phyloP scores from a whole-genome alignment of 2,888 invertebrate genomes.

The Eulithis prunata region DNA sequence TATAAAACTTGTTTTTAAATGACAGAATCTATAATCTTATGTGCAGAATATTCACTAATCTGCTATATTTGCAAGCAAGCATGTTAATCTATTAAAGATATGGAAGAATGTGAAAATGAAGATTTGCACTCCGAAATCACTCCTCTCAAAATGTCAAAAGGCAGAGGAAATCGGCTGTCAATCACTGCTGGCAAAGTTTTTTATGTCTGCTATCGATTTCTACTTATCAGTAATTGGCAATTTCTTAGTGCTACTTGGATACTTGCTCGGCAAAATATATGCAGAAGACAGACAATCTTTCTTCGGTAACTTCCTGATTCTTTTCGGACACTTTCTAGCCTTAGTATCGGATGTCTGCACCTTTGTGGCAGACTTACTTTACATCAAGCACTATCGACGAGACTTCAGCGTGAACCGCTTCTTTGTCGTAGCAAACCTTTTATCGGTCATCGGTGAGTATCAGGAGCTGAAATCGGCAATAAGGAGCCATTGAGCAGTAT shows the following conservation, averaged over 20 bases:
- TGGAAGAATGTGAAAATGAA: constrained; percentile 43
- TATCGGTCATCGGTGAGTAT: constrained; percentile 55
- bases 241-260: constrained; percentile 50
- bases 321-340: constrained; percentile 49
- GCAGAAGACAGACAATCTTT: constrained; percentile 38
- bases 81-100: constrained; percentile 19
- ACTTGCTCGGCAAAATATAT: constrained; percentile 45
- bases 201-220: constrained; percentile 46
- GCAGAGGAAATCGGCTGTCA: constrained; percentile 36
- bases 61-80: neutral
- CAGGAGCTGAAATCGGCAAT: constrained; percentile 47
- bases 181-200: constrained; percentile 34
- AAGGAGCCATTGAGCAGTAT: constrained; percentile 20
- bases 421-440: constrained; percentile 52
- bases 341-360: constrained; percentile 47
- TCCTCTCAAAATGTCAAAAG: constrained; percentile 31
- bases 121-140: constrained; percentile 40
- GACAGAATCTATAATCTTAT: neutral
- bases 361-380: constrained; percentile 43
- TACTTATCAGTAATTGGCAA: constrained; percentile 51
- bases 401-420: constrained; percentile 47
- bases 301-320: constrained; percentile 46
- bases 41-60: neutral
- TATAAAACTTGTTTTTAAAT: neutral
- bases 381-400: constrained; percentile 37